Evolutionary conservation across 2,888 invertebrate species (phyloP), one percentile per base, ranked within the genome.

Genomic region (Rotaria socialis): DNA sequence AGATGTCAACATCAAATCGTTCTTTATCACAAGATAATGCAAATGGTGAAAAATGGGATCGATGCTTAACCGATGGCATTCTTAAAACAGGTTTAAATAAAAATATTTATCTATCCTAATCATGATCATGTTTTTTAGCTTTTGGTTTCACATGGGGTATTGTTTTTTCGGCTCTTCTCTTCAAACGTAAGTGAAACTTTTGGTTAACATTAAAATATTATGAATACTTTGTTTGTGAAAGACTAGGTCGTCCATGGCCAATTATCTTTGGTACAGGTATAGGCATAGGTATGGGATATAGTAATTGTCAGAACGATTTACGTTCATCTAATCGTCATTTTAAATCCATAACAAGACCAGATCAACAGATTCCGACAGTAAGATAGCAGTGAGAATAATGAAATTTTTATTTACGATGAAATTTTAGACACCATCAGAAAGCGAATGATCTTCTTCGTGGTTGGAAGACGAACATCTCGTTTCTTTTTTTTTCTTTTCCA

Each of bases 201-300:
- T 74, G 14, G 14, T 2, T 58, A 52, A 52, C 16, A 16, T 52
- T 84, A 67, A 58, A 47, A 84, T 52, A 35, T 35, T 80, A 84
- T 43, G n/a, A 55, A 87, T 24, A 24, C 43, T 43, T n/a, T 16
- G 27, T 7, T 60, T 75, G 80, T 80, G 11, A 24, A 55, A 56
- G 24, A 22, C 84, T 89, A 94, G 94, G 95, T 90, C 93, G 94
- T 91, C 93, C 94, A 89, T 97, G 96, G 96, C 97, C 97, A 1
- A 92, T 96, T 52, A 93, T 95, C 89, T 93, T 95, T 87, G 96
- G 96, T 67, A 93, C 94, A 88, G 96, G 96, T 86, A 94, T 96
- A 90, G 97, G 97, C 60, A 92, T 96, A 89, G 97, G 97, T 85
- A 94, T 95, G 92, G 96, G 96, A 85, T 95, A 94, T 92, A 93